Evolutionary conservation across 2,888 invertebrate genomes (phyloP).

Genomic region (Heliconius ethilla): DNA sequence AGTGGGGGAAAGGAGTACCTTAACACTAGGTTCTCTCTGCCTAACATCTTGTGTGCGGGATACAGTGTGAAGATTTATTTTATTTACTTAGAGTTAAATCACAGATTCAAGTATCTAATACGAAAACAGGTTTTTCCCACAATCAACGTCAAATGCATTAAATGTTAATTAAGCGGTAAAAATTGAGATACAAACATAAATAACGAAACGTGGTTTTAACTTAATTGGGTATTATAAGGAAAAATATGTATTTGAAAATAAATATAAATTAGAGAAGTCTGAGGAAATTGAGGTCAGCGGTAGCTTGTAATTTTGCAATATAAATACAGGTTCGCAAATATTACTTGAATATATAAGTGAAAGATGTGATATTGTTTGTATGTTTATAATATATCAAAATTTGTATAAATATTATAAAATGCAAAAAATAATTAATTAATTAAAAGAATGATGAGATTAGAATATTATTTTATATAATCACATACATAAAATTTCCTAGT

Average conservation of each 20-base stretch:
- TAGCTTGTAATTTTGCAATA: background rate
- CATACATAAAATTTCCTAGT: too few relatives aligned
- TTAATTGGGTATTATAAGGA: background rate
- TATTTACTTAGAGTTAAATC: too few relatives aligned
- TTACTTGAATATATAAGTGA: background rate
- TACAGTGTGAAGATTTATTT: too few relatives aligned
- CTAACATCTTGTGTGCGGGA: too few relatives aligned
- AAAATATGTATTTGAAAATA: background rate
- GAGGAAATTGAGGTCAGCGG: background rate
- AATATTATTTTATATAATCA: too few relatives aligned
- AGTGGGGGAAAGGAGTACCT: too few relatives aligned
- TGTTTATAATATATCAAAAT: background rate
- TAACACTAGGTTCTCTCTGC: too few relatives aligned
- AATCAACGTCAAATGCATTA: conserved; percentile 2
- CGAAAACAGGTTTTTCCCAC: conserved; percentile 6
- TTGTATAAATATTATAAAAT: too few relatives aligned
- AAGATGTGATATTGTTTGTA: background rate
- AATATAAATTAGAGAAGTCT: background rate
- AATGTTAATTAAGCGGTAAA: conserved; percentile 7
- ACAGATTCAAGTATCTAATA: background rate
- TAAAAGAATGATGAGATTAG: background rate
- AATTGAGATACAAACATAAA: background rate
- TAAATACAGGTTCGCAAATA: background rate
- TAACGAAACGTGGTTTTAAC: background rate
- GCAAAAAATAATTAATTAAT: background rate